A percentile compares a stretch with the other conserved stretches of the same genome.
Conservation (phyloP, 2,888 invertebrate genomes). For the Corbicula japonica region DNA sequence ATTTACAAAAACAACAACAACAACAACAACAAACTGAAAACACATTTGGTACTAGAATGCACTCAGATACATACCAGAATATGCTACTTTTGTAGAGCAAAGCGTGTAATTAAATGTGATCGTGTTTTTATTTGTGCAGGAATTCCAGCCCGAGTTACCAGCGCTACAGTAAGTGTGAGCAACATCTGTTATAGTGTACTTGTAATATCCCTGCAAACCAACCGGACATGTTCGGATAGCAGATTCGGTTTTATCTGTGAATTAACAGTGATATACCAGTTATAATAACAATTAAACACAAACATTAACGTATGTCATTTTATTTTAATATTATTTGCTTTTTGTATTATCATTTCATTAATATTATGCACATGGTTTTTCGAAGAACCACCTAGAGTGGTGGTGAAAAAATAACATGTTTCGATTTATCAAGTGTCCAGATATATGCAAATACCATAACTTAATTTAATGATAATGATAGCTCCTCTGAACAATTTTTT, state of each 20-base stretch:
- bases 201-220: conserved; percentile 2
- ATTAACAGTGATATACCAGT: no score
- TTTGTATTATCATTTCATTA: background rate
- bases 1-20: background rate
- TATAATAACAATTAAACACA: no score
- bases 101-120: conserved; percentile 32
- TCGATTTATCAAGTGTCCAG: no score
- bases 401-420: no score
- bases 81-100: conserved; percentile 20
- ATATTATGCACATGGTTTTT: background rate
- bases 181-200: conserved; percentile 12
- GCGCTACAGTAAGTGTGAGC: background rate
- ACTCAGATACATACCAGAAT: conserved; percentile 21
- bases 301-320: no score
- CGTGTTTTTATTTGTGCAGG: conserved; percentile 9
- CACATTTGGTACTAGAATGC: background rate
- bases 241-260: conserved; percentile 28
- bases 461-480: no score
- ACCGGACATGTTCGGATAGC: conserved; percentile 19
- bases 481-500: no score
- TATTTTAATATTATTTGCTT: background rate
- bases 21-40: background rate
- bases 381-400: no score
- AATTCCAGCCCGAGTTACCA: background rate
- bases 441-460: no score